Conservation (phyloP, 2,113 vertebrate genomes). For the Theristicus caerulescens region DNA sequence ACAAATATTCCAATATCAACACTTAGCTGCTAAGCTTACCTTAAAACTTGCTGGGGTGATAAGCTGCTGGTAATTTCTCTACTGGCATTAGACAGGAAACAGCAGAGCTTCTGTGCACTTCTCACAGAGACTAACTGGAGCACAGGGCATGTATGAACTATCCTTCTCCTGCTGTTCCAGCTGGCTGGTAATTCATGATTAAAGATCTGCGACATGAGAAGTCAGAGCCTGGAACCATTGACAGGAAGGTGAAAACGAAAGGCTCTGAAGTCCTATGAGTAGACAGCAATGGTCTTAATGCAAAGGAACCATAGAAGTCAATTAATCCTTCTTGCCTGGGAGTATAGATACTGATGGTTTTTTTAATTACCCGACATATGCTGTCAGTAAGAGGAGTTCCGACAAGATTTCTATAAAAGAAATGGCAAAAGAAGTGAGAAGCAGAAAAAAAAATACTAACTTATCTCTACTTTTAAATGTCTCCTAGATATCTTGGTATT, state of each 20-base stretch:
- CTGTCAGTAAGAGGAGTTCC: neutral
- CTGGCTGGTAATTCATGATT: constrained; percentile 11
- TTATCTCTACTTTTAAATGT: constrained; percentile 44
- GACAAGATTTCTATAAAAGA: neutral
- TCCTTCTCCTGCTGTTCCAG: neutral
- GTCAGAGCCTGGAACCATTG: neutral
- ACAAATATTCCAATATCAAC: constrained; percentile 61
- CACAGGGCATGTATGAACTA: neutral
- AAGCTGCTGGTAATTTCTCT: constrained; percentile 54
- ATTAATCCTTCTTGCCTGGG: neutral
- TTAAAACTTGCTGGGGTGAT: constrained; percentile 56
- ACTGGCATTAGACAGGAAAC: neutral
- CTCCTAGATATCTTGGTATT: constrained; percentile 26
- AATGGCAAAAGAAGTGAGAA: neutral
- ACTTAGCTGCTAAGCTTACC: constrained; percentile 51
- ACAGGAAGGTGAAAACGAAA: neutral
- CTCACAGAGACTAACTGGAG: neutral
- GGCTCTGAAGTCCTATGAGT: neutral
- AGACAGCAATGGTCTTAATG: neutral
- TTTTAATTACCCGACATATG: neutral
- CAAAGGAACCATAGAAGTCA: neutral
- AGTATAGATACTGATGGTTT: neutral
- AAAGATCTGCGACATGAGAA: neutral
- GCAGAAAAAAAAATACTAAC: neutral
- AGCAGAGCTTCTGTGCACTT: neutral